Conservation (phyloP, 1,140 invertebrate genomes). For the Saccostrea cuccullata region DNA sequence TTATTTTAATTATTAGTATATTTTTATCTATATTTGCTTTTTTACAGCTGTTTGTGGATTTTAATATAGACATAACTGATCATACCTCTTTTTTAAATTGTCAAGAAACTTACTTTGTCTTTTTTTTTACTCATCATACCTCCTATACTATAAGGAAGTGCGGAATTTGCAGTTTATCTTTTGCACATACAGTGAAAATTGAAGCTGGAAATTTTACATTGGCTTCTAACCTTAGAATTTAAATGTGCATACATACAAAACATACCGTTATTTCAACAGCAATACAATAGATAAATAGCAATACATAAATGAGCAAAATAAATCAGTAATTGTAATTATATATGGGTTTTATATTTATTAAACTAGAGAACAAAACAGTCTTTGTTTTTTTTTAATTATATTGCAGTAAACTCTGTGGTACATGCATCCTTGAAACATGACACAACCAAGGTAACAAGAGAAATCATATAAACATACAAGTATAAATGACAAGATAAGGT, state of each 20-base stretch:
- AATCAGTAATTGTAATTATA: neutral
- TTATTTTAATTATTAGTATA: slow-evolving; percentile 14
- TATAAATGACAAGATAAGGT: too few relatives aligned
- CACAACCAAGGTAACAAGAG: too few relatives aligned
- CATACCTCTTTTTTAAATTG: neutral
- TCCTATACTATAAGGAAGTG: too few relatives aligned
- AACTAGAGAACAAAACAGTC: neutral
- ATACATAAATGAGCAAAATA: neutral
- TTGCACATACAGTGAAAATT: too few relatives aligned
- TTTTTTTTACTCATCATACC: too few relatives aligned
- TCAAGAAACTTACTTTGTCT: too few relatives aligned
- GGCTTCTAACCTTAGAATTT: too few relatives aligned
- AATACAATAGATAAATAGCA: neutral
- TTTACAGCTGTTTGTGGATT: neutral
- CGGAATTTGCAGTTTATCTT: too few relatives aligned
- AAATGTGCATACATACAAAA: neutral
- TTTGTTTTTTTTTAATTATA: neutral
- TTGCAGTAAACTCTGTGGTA: too few relatives aligned
- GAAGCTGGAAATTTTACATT: too few relatives aligned
- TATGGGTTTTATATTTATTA: slow-evolving; percentile 14
- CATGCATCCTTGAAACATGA: too few relatives aligned
- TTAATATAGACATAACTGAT: neutral
- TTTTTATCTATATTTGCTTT: neutral
- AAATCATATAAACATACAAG: too few relatives aligned
- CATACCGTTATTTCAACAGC: neutral